phyloP scores from a whole-genome alignment of 2,797 vertebrate genomes.

The Rhincodon typus region DNA sequence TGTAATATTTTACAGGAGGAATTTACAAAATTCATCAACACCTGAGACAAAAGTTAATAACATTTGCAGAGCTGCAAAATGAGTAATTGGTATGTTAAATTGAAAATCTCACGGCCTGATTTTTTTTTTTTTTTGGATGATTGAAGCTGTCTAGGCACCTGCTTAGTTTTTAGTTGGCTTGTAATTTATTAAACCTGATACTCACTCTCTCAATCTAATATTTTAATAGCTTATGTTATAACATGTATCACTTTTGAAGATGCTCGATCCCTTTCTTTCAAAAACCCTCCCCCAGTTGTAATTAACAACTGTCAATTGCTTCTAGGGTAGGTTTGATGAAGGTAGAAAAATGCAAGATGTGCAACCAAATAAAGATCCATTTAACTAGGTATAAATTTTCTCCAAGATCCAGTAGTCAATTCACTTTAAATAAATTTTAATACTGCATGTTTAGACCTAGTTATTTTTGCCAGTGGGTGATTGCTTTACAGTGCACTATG shows the following conservation, averaged over 20 bases:
- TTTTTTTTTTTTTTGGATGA: not conserved
- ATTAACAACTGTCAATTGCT: not conserved
- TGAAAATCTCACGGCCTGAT: not conserved
- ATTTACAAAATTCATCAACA: not conserved
- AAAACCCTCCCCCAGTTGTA: too few relatives aligned
- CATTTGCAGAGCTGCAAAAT: not conserved
- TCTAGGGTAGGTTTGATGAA: not conserved
- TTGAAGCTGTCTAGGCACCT: too few relatives aligned
- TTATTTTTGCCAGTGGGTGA: too few relatives aligned
- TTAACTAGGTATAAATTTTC: not conserved
- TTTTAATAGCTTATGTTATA: not conserved
- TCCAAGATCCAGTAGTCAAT: not conserved
- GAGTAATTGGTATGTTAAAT: not conserved
- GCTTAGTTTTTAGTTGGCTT: not conserved
- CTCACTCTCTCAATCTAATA: not conserved
- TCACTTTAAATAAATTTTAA: not conserved
- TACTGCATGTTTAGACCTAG: not conserved
- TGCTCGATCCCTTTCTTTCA: too few relatives aligned
- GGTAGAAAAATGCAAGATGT: too few relatives aligned
- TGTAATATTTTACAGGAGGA: not conserved
- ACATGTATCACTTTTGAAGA: not conserved
- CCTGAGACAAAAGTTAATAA: not conserved
- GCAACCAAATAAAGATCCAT: not conserved
- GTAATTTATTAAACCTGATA: conserved; percentile 6
- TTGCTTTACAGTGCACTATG: not conserved